Percentiles rank a stretch among this genome's conserved stretches.
phyloP scores from a whole-genome alignment of 92 coral and sea anemone genomes.

The Epizoanthus fatuus region DNA sequence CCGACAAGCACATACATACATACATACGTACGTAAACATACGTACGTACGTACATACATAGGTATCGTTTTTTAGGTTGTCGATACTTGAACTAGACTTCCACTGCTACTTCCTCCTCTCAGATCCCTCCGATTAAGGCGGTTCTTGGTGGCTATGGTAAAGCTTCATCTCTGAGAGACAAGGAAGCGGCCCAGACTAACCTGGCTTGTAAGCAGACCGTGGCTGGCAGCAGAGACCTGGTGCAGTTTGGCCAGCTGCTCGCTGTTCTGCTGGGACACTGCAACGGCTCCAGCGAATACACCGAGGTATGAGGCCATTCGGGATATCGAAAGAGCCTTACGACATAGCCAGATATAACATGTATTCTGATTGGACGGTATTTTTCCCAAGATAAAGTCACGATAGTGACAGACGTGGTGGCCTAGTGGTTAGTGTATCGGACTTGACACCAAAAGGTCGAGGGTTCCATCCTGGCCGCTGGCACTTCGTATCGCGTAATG shows the following conservation, averaged over 20 bases:
- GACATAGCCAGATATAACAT: too few species aligned
- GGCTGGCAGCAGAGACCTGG: conserved; percentile 36
- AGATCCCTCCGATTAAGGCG: conserved; percentile 76
- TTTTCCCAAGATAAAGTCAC: too few species aligned
- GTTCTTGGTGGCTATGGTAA: conserved; percentile 70
- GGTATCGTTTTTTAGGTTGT: background rate
- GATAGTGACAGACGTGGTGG: too few species aligned
- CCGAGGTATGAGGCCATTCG: conserved; percentile 51
- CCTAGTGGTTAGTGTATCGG: too few species aligned
- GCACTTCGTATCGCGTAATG: too few species aligned
- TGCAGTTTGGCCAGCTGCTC: conserved; percentile 73
- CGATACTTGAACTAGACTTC: background rate
- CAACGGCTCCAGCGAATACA: conserved; percentile 69
- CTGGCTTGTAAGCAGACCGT: conserved; percentile 31
- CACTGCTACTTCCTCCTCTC: background rate
- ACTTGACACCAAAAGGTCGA: too few species aligned
- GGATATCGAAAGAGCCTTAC: too few species aligned
- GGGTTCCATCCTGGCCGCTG: too few species aligned
- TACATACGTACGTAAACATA: background rate
- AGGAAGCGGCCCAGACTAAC: conserved; percentile 33
- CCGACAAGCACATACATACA: background rate
- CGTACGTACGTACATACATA: background rate
- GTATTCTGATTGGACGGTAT: too few species aligned
- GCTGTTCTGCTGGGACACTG: conserved; percentile 70
- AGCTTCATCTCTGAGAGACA: conserved; percentile 19